Evolutionary conservation across 1,140 invertebrate genomes (phyloP), one percentile per base, ranked within the genome.

Genomic region (Sitophilus oryzae): DNA sequence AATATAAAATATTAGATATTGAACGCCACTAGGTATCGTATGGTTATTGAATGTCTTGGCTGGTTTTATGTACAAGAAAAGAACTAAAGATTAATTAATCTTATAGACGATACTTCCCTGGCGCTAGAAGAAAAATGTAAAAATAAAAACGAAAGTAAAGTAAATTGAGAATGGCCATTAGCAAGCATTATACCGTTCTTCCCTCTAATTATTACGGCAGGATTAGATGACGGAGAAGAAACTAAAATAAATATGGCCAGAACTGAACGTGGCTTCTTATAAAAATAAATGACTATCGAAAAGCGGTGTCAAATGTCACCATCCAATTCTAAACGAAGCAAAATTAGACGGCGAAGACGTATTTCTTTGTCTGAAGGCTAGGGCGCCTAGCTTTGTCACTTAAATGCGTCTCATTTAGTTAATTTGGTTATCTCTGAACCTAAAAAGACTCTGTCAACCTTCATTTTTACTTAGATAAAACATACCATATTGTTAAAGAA

Each of bases 251-350:
- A 30, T 30, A 30, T 30, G 11, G 5, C 11, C 25, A 6, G 11
- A 30, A 5, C 11, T 11, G 25, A 30, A 30, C 11, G 11, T 11
- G 25, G 25, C 11, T 30, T 30, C 38, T 41, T 41, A 41, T 41
- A 18, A 41, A 41, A 41, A 41, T 41, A 41, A 41, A 41, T 41
- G 38, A 18, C 38, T 15, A 41, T 41, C 19, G 38, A 41, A 41
- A 41, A 18, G 14, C 38, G 38, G 38, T 41, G 38, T 41, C 38
- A 41, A 41, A 41, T 41, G 38, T 41, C 38, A 19, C 38, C 5
- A n/a, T 18, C 38, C 19, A 41, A 41, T 15, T 41, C 38, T 16
- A 41, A 41, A 18, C n/a, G 18, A 18, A 18, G 38, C 18, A 41
- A 41, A 41, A 41, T 41, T 41, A 41, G 38, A 18, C n/a, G 18